Base-by-base conservation (phyloP, 2,888 invertebrate genomes). In the Drosophila vallismaia region DNA sequence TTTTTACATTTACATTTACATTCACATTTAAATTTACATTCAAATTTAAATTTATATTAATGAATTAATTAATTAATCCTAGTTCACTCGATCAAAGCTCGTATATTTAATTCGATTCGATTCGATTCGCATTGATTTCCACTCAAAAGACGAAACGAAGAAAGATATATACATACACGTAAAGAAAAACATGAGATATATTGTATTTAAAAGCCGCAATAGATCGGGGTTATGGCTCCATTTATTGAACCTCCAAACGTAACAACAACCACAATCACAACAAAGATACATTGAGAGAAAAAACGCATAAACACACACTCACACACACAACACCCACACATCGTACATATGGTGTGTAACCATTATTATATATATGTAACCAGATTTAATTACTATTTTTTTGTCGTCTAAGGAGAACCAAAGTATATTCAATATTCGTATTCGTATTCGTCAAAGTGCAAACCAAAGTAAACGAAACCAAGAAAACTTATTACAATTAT, bases 381-480 rank as follows among this genome's bases (percentile, higher is more conserved):
- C 57, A 57, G 57, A 52, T 52, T 63, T 64, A 79, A 55, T 38
- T 54, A 58, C 14, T 67, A 66, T 68, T 78, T 76, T 64, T 71
- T 77, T 76, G 83, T 82, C 86, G 82, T 81, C 82, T 84, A 73
- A 48, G 38, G 28, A 49, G 36, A 14, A 53, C 28, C 60, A 52
- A 76, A 79, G 79, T 82, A 79, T 82, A 82, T 79, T 79, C 79
- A 77, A 77, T 79, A 79, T 79, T 54, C 77, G 77, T 79, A 84
- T 79, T 63, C 79, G 79, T 79, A 84, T 79, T 64, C 63, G 80
- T 80, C 75, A 81, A 81, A 81, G 70, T 55, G 60, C 70, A 77
- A 80, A 79, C 77, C 74, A 63, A 69, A 60, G 52, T 49, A 69
- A 68, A 52, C 45, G 48, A 68, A 69, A 69, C 69, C 54, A 54